Base-by-base conservation (phyloP, 2,797 vertebrate species). In the Setipinna tenuifilis region DNA sequence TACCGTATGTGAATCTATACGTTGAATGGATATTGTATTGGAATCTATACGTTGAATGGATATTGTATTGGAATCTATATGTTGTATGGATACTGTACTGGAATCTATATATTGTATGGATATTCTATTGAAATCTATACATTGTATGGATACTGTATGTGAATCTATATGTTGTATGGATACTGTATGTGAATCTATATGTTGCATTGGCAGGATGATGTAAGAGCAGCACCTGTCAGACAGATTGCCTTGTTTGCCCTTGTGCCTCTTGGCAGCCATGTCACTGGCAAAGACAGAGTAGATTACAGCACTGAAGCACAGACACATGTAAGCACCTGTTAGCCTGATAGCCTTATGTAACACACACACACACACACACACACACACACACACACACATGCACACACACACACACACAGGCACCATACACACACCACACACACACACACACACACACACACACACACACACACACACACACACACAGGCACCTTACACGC, bases 311-410 rank as follows among this genome's bases (percentile, higher is more conserved):
- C 71, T 78, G 19, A 44, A 41, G 71, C 35, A 78, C 71, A 78
- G 21, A 44, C 71, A 78, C 31, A 19, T 78, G 65, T 71, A 35
- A 71, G 14, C 65, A 71, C 23, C 65, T 71, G 65, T 71, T 78
- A 11, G 28, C 28, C 28, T 75, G 16, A 80, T 44, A 12, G 17
- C 50, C 50, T 54, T 54, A 54, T 54, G 9, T 54, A 54, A 87
- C 84, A 85, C 58, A 86, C 83, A 80, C 82, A 86, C 80, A 85
- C 81, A 83, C 85, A 82, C 71, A 83, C 81, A 87, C 87, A 84
- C 87, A 85, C 78, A 62, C 85, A 61, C 83, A 87, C 71, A 58
- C 82, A 61, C 81, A 82, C 83, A 58, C 82, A 83, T 17, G 54
- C 57, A 82, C 83, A 25, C 84, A 54, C 61, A 35, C 54, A 87